A percentile compares a stretch with the other conserved stretches of the same genome.
These are phyloP conservation scores for Kradibia gibbosae DNA, from an alignment of 1,140 invertebrate genomes.

Conservation along the genomic window DNA sequence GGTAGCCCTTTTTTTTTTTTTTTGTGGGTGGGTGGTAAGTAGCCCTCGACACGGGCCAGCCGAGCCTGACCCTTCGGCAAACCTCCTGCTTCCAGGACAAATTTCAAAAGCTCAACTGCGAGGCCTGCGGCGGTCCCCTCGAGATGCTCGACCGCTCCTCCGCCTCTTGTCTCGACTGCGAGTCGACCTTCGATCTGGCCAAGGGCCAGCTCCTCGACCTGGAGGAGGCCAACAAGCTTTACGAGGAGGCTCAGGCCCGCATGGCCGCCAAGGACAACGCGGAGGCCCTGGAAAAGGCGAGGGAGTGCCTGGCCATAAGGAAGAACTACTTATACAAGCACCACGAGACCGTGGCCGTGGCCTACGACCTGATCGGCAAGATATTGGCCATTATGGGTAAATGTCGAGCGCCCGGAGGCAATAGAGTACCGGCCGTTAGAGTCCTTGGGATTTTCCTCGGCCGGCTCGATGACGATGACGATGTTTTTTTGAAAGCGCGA, in stretches of 20 bases:
- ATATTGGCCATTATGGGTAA: constrained; percentile 72
- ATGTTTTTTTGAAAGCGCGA: too few species aligned
- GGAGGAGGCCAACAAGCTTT: constrained; percentile 67
- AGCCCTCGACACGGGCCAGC: too few species aligned
- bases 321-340: constrained; percentile 70
- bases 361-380: constrained; percentile 73
- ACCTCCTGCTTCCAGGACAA: constrained; percentile 68
- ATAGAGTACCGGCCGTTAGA: too few species aligned
- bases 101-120: constrained; percentile 66
- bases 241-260: constrained; percentile 55
- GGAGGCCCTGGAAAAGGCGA: constrained; percentile 59
- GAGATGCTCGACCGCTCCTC: constrained; percentile 45
- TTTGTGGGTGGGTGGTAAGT: not conserved
- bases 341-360: constrained; percentile 70
- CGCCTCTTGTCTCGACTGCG: constrained; percentile 61
- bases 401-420: too few species aligned
- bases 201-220: constrained; percentile 58
- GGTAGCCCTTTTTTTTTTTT: constrained; percentile 45
- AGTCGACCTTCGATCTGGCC: constrained; percentile 53
- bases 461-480: too few species aligned
- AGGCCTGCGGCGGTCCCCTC: constrained; percentile 63
- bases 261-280: constrained; percentile 52
- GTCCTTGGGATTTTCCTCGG: too few species aligned
- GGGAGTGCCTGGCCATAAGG: constrained; percentile 68
- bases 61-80: too few species aligned